Conservation (phyloP, 2,888 invertebrate genomes). For the Volucella inflata region DNA sequence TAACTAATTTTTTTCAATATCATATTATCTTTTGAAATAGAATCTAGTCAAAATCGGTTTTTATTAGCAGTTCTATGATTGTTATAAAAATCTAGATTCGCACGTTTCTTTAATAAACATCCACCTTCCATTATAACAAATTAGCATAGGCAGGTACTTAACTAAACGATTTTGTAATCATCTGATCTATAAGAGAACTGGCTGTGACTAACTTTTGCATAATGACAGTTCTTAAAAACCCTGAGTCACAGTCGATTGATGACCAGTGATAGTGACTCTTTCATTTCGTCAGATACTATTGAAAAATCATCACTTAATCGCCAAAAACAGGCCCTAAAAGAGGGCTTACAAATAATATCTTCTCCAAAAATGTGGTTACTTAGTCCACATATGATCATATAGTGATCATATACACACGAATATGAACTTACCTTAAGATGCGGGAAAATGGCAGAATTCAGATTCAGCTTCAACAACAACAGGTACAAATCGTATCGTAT, state of each 20-base stretch:
- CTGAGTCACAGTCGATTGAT: too few species aligned
- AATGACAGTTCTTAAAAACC: too few species aligned
- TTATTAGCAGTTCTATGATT: neutral
- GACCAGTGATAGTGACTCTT: too few species aligned
- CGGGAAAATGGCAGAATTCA: constrained; percentile 30
- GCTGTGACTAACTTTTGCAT: too few species aligned
- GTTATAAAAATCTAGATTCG: neutral
- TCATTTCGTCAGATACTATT: too few species aligned
- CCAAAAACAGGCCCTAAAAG: too few species aligned
- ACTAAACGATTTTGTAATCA: too few species aligned
- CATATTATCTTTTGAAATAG: neutral
- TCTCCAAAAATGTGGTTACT: too few species aligned
- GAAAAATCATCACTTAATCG: too few species aligned
- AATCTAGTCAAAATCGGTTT: constrained; percentile 26
- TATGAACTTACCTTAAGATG: constrained; percentile 46
- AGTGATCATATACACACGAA: neutral
- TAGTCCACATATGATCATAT: neutral
- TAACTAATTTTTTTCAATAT: neutral
- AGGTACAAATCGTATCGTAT: constrained; percentile 27
- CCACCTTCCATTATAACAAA: constrained; percentile 20
- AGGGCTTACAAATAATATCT: too few species aligned
- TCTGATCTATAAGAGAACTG: too few species aligned
- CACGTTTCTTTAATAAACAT: constrained; percentile 29
- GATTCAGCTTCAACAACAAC: constrained; percentile 25
- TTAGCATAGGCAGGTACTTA: neutral